These are phyloP conservation scores for Xenopus laevis DNA, from an alignment of 2,113 vertebrate genomes.

Conservation along the genomic window DNA sequence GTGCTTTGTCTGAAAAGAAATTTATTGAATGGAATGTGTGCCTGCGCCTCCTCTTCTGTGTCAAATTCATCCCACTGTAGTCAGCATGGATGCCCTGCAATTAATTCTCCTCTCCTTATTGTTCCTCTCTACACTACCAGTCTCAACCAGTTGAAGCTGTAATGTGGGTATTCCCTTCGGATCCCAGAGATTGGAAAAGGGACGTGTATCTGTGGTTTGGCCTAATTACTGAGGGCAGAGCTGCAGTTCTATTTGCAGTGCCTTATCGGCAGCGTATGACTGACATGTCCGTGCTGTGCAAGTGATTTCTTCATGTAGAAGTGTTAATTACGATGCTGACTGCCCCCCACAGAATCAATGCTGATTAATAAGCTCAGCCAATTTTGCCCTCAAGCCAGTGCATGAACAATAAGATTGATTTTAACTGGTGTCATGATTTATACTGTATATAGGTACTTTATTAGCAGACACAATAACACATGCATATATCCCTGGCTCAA, in stretches of 20 bases:
- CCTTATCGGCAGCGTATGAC: not conserved
- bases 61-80: too few species aligned
- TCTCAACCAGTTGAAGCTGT: not conserved
- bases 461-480: not conserved
- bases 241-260: not conserved
- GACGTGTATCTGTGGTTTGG: not conserved
- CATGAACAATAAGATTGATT: slow-evolving; percentile 3
- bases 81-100: not conserved
- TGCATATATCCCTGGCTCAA: too few species aligned
- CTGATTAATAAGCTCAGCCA: not conserved
- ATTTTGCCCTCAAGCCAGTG: not conserved
- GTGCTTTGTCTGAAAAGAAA: too few species aligned
- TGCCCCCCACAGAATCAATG: not conserved
- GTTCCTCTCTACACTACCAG: not conserved
- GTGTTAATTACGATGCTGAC: slow-evolving; percentile 3
- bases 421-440: not conserved
- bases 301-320: slow-evolving; percentile 1
- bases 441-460: not conserved
- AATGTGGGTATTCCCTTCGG: not conserved
- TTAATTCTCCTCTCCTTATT: not conserved
- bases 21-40: too few species aligned
- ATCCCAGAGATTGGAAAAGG: not conserved
- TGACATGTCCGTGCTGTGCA: not conserved
- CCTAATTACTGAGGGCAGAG: not conserved
- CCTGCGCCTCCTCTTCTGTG: too few species aligned